Evolutionary conservation across 2,113 vertebrate species (phyloP), one percentile per base, ranked within the genome.

Genomic region (Embiotoca jacksoni): DNA sequence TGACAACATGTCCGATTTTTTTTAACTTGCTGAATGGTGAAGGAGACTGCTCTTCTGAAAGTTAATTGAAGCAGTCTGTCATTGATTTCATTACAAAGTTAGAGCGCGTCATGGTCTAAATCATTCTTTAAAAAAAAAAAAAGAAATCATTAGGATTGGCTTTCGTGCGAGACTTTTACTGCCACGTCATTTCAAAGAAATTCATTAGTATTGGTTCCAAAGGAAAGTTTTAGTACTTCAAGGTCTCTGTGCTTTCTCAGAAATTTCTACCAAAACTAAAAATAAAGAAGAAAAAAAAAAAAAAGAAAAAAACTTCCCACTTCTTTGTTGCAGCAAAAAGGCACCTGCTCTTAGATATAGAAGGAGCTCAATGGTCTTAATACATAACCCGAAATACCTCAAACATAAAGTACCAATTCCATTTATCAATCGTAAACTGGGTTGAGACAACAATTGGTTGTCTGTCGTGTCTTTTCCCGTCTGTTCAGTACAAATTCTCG

Each of bases 41-140:
- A 78, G 66, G 76, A 74, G 64, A 86, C 76, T 63, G 61, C 66
- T 67, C 50, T 64, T 47, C 57, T 60, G 67, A 58, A 70, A 72
- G 80, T 80, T 69, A 81, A 87, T 83, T 87, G 78, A 70, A 85
- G 72, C 54, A 31, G 23, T 44, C 78, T 85, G 72, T 67, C 78
- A 70, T 52, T 80, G 65, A 78, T 88, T 71, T 84, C 52, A 78
- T 81, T 78, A 33, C n/a, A 30, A 53, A 73, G 78, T 62, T 77
- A 44, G 3, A 64, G 66, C 16, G 71, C 33, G 16, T 59, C 57
- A 37, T 32, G 57, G 78, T 50, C 61, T 49, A 41, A 80, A 80
- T 58, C 47, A 30, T 16, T 62, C 64, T 23, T 72, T 36, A 52
- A 79, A 57, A 65, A 3, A 65, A 61, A 53, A 53, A 76, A 47